These are phyloP conservation scores for Aspidiotus rigidus DNA, from an alignment of 2,888 invertebrate genomes.

Conservation along the genomic window DNA sequence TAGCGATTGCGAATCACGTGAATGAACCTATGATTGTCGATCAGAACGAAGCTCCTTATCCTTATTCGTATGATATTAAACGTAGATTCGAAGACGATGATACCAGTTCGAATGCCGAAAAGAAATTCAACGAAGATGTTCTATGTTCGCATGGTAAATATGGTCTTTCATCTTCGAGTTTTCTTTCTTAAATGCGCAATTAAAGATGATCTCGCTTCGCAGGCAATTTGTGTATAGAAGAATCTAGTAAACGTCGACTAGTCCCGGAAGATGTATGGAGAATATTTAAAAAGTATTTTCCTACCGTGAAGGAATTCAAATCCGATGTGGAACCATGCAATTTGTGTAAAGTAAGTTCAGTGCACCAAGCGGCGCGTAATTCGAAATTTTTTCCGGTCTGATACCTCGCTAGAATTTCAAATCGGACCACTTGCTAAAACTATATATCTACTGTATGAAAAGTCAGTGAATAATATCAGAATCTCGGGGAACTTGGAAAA, in stretches of 20 bases:
- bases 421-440: not conserved
- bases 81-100: conserved; percentile 38
- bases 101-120: conserved; percentile 41
- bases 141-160: conserved; percentile 47
- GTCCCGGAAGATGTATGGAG: conserved; percentile 48
- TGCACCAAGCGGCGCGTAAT: not conserved
- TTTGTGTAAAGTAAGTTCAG: conserved; percentile 39
- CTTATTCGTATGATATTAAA: not conserved
- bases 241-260: conserved; percentile 43
- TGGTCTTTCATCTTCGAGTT: conserved; percentile 9
- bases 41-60: not conserved
- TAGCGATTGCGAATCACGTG: not conserved
- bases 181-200: not conserved
- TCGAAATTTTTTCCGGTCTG: not conserved
- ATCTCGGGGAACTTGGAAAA: too few relatives aligned
- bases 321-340: conserved; percentile 41
- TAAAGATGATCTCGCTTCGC: not conserved
- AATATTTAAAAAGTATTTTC: conserved; percentile 47
- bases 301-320: conserved; percentile 43
- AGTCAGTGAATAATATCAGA: too few relatives aligned
- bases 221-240: conserved; percentile 44
- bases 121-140: conserved; percentile 50
- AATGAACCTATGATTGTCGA: not conserved
- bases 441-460: too few relatives aligned
- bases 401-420: too few relatives aligned